Conservation (phyloP, 2,797 vertebrate species). For the Enteromius treurensis region DNA sequence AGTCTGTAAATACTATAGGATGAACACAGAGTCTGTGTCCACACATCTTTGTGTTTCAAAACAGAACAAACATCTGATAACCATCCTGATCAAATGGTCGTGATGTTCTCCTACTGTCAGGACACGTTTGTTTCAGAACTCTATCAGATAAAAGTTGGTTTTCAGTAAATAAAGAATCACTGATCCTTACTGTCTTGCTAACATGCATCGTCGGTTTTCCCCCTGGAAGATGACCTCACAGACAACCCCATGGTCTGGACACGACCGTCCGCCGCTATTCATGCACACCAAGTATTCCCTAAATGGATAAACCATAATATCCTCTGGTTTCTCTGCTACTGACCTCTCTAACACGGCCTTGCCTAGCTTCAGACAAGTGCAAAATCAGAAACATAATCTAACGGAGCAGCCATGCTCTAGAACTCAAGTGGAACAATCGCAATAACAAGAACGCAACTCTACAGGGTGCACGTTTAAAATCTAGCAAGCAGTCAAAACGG, state of each 20-base stretch:
- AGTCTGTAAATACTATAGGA: neutral
- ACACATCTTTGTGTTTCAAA: conserved; percentile 26
- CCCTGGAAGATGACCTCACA: conserved; percentile 44
- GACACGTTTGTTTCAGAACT: conserved; percentile 5
- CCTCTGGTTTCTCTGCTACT: conserved; percentile 34
- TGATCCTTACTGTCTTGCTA: conserved; percentile 33
- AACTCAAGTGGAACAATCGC: conserved; percentile 36
- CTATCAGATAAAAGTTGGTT: conserved; percentile 33
- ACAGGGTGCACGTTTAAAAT: neutral
- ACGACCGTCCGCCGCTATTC: conserved; percentile 46
- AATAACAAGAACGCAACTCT: conserved; percentile 6
- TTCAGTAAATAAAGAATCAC: conserved; percentile 50
- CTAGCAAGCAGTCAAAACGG: neutral
- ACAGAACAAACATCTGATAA: conserved; percentile 21
- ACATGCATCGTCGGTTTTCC: conserved; percentile 28
- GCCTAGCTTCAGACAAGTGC: conserved; percentile 21
- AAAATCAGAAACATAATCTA: conserved; percentile 25
- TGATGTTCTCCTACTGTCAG: conserved; percentile 5
- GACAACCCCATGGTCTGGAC: conserved; percentile 38
- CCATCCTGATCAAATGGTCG: neutral
- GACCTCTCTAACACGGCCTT: conserved; percentile 13
- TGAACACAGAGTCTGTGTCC: neutral
- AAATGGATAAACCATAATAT: conserved; percentile 53
- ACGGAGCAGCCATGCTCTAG: neutral
- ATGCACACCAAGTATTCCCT: conserved; percentile 58